Evolutionary conservation across 1,140 invertebrate species (phyloP).

Genomic region (Antheraea pernyi): DNA sequence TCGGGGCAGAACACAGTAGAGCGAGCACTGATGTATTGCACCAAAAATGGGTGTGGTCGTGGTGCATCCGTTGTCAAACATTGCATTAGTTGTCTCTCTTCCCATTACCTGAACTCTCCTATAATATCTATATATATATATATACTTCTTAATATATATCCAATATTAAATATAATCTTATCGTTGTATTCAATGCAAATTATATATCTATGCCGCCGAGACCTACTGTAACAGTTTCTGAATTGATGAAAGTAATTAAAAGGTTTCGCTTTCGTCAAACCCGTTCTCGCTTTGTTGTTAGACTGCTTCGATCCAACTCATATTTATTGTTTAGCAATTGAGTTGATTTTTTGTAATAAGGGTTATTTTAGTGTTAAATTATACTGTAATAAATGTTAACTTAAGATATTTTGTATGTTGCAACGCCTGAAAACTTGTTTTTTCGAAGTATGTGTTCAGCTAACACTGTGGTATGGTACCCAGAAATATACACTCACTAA

Average conservation of each 20-base stretch:
- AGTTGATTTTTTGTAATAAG: background rate
- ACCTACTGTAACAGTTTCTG: slow-evolving; percentile 14
- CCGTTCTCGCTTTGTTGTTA: slow-evolving; percentile 27
- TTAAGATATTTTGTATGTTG: no score
- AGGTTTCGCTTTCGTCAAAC: slow-evolving; percentile 55
- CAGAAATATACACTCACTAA: no score
- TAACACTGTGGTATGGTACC: no score
- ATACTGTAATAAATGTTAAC: background rate
- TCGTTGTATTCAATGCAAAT: slow-evolving; percentile 9
- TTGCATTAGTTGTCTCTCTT: no score
- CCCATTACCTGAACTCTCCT: no score
- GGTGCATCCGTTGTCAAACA: no score
- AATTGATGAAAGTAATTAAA: slow-evolving; percentile 56
- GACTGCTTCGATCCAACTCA: background rate
- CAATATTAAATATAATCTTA: background rate
- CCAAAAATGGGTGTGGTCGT: no score
- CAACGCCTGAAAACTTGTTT: no score
- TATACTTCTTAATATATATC: background rate
- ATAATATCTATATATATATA: background rate
- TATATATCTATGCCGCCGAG: slow-evolving; percentile 1
- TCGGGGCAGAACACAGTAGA: no score
- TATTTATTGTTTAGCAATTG: background rate
- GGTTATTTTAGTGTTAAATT: background rate
- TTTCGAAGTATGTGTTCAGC: no score
- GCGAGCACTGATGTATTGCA: no score